Evolutionary conservation across 2,888 invertebrate genomes (phyloP).

Genomic region (Crepidodera aurea): DNA sequence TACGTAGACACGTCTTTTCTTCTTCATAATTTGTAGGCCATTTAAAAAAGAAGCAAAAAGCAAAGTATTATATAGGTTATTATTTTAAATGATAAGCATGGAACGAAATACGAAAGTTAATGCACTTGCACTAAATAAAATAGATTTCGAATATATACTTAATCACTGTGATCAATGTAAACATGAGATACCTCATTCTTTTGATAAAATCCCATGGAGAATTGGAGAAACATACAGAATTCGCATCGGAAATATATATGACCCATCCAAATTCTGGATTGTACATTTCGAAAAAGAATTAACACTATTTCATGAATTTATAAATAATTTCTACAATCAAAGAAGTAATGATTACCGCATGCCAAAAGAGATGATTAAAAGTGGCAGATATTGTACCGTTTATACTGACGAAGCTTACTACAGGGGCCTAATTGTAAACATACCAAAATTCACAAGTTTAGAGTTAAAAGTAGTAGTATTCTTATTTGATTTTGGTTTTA

Average conservation of each 20-base stretch:
- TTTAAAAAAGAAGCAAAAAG: no score
- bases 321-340: constrained; percentile 29
- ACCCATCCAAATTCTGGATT: constrained; percentile 41
- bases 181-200: constrained; percentile 35
- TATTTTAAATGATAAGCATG: no score
- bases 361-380: constrained; percentile 18
- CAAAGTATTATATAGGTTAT: no score
- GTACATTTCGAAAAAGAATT: constrained; percentile 33
- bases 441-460: constrained; percentile 23
- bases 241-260: constrained; percentile 35
- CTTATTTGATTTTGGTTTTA: constrained; percentile 37
- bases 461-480: constrained; percentile 26
- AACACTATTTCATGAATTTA: constrained; percentile 30
- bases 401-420: constrained; percentile 30
- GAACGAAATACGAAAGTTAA: no score
- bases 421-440: constrained; percentile 36
- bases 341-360: constrained; percentile 32
- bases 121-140: no score
- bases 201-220: constrained; percentile 33
- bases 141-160: constrained; percentile 14
- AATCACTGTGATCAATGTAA: constrained; percentile 24
- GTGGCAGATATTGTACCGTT: constrained; percentile 32
- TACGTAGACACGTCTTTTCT: no score
- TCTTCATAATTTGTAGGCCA: no score
- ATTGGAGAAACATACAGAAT: constrained; percentile 32